Evolutionary conservation across 2,797 vertebrate species (phyloP).

Genomic region (Pteropus rufus): DNA sequence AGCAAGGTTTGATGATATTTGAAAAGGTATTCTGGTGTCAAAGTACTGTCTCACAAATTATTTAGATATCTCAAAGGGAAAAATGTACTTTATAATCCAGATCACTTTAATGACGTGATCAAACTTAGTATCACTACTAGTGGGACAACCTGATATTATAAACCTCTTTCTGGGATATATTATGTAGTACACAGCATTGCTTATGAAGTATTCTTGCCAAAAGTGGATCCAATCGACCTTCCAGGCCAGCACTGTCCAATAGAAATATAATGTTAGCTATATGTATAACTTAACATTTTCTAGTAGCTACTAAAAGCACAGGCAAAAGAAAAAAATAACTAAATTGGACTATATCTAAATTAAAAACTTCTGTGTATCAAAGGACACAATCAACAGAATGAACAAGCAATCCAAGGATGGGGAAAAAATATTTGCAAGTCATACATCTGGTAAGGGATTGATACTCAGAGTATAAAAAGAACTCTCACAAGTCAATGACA

Average conservation of each 20-base stretch:
- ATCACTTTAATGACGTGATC: neutral
- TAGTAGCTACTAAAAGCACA: neutral
- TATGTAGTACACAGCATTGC: neutral
- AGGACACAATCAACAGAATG: neutral
- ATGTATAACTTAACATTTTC: neutral
- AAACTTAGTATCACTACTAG: neutral
- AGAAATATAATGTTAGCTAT: neutral
- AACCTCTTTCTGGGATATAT: neutral
- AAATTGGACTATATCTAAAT: neutral
- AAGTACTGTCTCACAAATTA: neutral
- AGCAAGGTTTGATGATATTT: neutral
- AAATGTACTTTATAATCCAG: neutral
- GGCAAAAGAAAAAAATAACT: neutral
- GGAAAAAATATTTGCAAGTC: neutral
- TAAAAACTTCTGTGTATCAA: neutral
- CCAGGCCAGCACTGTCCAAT: neutral
- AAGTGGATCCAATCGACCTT: slow-evolving; percentile 3
- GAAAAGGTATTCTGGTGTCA: neutral
- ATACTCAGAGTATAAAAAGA: neutral
- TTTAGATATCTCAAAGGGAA: neutral
- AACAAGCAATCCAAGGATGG: neutral
- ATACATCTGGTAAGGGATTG: neutral
- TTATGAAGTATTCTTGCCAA: neutral
- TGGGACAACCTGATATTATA: neutral
- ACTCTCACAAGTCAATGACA: neutral